These are phyloP conservation scores for Pelvicachromis taeniatus DNA, from an alignment of 2,113 vertebrate species.

Conservation along the genomic window DNA sequence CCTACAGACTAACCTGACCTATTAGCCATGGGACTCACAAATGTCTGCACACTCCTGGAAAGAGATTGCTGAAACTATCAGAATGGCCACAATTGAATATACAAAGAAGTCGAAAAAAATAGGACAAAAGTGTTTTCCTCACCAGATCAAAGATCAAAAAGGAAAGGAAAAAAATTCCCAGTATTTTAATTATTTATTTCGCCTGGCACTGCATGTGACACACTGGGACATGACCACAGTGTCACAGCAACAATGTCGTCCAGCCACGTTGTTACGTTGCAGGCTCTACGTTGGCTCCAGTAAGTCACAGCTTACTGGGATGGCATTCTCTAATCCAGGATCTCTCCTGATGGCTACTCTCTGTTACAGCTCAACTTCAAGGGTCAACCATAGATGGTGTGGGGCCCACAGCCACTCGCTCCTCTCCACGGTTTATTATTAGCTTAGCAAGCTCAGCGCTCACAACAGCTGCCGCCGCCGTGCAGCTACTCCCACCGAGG, in stretches of 20 bases:
- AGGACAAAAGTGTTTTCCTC: too few relatives aligned
- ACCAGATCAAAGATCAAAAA: too few relatives aligned
- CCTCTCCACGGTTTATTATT: slow-evolving; percentile 57
- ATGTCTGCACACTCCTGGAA: too few relatives aligned
- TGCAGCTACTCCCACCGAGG: slow-evolving; percentile 33
- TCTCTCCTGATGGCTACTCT: slow-evolving; percentile 36
- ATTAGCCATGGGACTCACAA: too few relatives aligned
- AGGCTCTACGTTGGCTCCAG: not conserved
- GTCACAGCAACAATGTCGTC: not conserved
- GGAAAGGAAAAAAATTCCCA: too few relatives aligned
- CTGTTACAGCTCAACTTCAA: slow-evolving; percentile 51
- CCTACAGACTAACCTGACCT: too few relatives aligned
- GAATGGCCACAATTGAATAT: too few relatives aligned
- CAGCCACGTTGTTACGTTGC: not conserved
- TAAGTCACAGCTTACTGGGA: not conserved
- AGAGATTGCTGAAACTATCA: too few relatives aligned
- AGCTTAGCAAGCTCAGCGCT: slow-evolving; percentile 44
- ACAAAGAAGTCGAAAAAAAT: too few relatives aligned
- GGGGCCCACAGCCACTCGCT: slow-evolving; percentile 22
- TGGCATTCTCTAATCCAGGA: slow-evolving; percentile 25
- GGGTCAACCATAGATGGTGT: slow-evolving; percentile 31
- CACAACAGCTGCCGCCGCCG: slow-evolving; percentile 59
- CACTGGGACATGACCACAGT: not conserved
- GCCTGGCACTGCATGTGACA: too few relatives aligned
- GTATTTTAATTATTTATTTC: too few relatives aligned